These are phyloP conservation scores for Sceloporus tristichus DNA, from an alignment of 2,113 vertebrate genomes.

Conservation along the genomic window DNA sequence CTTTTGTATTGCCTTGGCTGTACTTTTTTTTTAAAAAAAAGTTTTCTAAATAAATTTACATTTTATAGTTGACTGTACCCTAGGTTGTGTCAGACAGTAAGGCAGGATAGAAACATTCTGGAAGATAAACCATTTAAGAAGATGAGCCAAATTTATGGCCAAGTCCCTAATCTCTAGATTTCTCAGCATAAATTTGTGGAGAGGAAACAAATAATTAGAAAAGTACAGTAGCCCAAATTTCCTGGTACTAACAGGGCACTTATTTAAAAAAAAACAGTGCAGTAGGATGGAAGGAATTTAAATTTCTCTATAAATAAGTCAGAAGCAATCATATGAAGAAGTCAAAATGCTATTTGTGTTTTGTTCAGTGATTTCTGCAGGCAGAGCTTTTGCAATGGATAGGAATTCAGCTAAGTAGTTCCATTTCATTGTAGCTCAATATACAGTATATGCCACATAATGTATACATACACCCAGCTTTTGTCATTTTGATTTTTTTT, in stretches of 20 bases:
- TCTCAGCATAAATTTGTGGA: not conserved
- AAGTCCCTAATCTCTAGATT: conserved; percentile 2
- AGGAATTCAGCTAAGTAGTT: conserved; percentile 3
- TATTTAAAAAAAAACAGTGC: not conserved
- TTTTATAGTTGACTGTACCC: too few species aligned
- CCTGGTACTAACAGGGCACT: not conserved
- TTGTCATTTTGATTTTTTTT: conserved; percentile 13
- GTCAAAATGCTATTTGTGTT: not conserved
- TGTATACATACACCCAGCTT: not conserved
- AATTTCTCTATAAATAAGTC: not conserved
- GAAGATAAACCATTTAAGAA: not conserved
- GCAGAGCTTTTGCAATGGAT: not conserved
- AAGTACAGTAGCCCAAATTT: not conserved
- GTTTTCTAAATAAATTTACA: too few species aligned
- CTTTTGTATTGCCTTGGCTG: not conserved
- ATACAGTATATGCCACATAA: not conserved
- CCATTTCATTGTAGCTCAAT: not conserved
- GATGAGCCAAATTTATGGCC: not conserved
- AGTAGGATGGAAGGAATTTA: not conserved
- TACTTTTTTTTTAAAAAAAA: not conserved
- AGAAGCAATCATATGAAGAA: not conserved
- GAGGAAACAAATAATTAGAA: not conserved
- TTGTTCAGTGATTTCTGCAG: not conserved
- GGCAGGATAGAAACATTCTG: not conserved
- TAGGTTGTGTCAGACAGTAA: not conserved